Conservation (phyloP, 2,113 vertebrate species). For the Lutjanus erythropterus region DNA sequence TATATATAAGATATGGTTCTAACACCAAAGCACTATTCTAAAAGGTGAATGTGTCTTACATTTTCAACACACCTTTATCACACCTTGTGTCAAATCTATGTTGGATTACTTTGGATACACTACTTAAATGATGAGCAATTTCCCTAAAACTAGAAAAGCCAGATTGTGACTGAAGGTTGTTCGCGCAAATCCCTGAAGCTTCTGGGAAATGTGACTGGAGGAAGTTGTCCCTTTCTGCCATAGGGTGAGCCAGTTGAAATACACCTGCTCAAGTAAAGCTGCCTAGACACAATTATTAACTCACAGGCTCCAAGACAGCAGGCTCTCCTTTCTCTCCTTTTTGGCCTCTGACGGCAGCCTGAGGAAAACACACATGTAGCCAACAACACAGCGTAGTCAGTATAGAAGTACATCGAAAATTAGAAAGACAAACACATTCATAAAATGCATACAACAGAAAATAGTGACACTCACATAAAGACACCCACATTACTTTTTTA, state of each 20-base stretch:
- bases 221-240: not conserved
- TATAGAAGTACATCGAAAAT: constrained; percentile 24
- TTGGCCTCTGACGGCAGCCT: constrained; percentile 86
- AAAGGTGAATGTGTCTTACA: not conserved
- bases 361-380: constrained; percentile 90
- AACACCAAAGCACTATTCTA: not conserved
- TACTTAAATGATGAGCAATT: not conserved
- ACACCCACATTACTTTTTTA: not conserved
- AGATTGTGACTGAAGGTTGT: not conserved
- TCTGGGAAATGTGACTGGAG: not conserved
- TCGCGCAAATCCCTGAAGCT: not conserved
- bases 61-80: not conserved
- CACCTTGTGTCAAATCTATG: no score
- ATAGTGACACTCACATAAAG: not conserved
- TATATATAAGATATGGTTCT: no score
- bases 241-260: not conserved
- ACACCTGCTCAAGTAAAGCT: constrained; percentile 2
- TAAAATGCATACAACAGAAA: not conserved
- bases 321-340: constrained; percentile 95
- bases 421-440: not conserved
- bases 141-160: not conserved
- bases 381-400: constrained; percentile 84
- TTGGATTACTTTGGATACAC: not conserved
- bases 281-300: constrained; percentile 61
- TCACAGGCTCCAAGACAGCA: constrained; percentile 92